Percentiles rank a stretch among this genome's conserved stretches.
Conservation (phyloP, 2,113 vertebrate genomes). For the Sprattus sprattus region DNA sequence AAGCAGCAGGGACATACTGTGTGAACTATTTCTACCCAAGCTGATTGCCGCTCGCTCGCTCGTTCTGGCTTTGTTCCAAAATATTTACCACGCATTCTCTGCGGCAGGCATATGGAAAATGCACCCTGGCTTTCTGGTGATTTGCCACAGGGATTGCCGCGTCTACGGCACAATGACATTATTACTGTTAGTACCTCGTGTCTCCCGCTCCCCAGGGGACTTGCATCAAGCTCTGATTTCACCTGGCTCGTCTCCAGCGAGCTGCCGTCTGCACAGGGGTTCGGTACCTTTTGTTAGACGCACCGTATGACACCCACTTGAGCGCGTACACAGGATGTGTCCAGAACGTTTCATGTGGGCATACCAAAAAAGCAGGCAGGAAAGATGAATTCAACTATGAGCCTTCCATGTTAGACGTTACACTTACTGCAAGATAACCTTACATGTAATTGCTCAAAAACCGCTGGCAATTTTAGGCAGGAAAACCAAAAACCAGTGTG, state of each 20-base stretch:
- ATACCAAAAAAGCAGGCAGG: neutral
- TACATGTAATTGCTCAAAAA: neutral
- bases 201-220: neutral
- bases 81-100: neutral
- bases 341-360: slow-evolving; percentile 25
- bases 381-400: neutral
- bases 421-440: neutral
- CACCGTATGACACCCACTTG: slow-evolving; percentile 40
- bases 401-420: neutral
- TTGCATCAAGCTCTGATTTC: neutral
- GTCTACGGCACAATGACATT: neutral
- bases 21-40: neutral
- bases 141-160: neutral
- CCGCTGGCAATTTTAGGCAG: neutral
- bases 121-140: neutral
- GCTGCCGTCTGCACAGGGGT: slow-evolving; percentile 22
- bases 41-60: neutral
- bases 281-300: slow-evolving; percentile 29
- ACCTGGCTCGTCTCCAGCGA: slow-evolving; percentile 3
- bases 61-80: neutral
- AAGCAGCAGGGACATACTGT: neutral
- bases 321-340: slow-evolving; percentile 45
- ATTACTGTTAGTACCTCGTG: neutral
- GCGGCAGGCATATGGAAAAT: neutral
- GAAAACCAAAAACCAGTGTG: neutral